These are phyloP conservation scores for Alloscopus bannaensis DNA, from an alignment of 2,888 invertebrate species.

Conservation along the genomic window DNA sequence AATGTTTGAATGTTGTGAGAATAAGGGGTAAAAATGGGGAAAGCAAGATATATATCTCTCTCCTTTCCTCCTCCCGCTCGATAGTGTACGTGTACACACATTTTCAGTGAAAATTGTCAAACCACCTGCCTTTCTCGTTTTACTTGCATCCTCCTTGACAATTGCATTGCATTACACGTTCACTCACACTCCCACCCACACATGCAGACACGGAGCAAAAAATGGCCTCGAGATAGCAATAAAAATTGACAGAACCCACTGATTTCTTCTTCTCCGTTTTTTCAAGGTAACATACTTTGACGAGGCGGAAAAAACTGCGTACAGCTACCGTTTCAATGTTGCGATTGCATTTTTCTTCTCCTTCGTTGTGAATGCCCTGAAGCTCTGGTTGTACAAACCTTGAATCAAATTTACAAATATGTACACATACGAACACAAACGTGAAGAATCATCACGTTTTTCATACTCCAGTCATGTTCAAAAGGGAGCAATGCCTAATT, in stretches of 20 bases:
- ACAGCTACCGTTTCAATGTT: too few relatives aligned
- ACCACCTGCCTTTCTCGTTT: not conserved
- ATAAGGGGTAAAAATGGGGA: conserved; percentile 1
- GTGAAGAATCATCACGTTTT: too few relatives aligned
- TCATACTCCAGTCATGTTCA: not conserved
- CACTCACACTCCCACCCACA: not conserved
- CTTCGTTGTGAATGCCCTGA: too few relatives aligned
- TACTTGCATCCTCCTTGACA: not conserved
- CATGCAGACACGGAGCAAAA: conserved; percentile 12
- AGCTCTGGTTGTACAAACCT: too few relatives aligned
- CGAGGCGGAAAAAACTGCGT: not conserved
- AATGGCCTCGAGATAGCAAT: conserved; percentile 16
- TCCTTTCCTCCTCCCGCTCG: conserved; percentile 2
- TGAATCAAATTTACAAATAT: not conserved
- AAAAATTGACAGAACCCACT: conserved; percentile 22
- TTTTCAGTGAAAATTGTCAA: conserved; percentile 18
- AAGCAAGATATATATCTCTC: conserved; percentile 14
- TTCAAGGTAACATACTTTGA: conserved; percentile 9
- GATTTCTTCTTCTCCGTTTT: not conserved
- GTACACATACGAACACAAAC: not conserved
- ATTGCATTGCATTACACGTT: too few relatives aligned
- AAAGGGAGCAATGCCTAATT: conserved; percentile 5
- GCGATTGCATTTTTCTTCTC: too few relatives aligned
- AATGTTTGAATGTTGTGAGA: conserved; percentile 23
- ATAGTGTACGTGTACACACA: not conserved